These are phyloP conservation scores for Rhombomys opimus DNA, from an alignment of 2,113 vertebrate species.

Conservation along the genomic window DNA sequence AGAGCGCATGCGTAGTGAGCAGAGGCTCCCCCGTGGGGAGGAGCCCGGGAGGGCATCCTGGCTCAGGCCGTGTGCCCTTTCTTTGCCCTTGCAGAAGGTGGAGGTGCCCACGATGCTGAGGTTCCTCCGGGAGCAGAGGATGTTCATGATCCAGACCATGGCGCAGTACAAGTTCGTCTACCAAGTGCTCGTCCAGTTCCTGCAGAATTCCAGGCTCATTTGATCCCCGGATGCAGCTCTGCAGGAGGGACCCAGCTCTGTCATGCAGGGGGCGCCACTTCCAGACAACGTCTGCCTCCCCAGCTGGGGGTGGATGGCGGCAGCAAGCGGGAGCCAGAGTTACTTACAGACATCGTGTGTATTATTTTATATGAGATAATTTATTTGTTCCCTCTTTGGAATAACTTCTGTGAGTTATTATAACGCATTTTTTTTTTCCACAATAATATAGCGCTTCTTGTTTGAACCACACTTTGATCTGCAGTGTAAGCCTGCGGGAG, in stretches of 20 bases:
- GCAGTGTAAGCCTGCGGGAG: slow-evolving; percentile 71
- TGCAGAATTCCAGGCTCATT: slow-evolving; percentile 96
- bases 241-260: slow-evolving; percentile 68
- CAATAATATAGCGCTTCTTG: slow-evolving; percentile 66
- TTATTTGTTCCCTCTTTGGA: slow-evolving; percentile 86
- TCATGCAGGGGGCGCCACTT: slow-evolving; percentile 31
- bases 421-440: slow-evolving; percentile 73
- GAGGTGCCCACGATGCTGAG: slow-evolving; percentile 95
- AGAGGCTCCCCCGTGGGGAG: not conserved
- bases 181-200: slow-evolving; percentile 96
- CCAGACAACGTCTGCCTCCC: slow-evolving; percentile 58
- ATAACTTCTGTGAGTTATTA: slow-evolving; percentile 84
- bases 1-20: too few relatives aligned
- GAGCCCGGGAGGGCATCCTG: not conserved
- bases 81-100: slow-evolving; percentile 88
- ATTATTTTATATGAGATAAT: slow-evolving; percentile 90
- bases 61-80: not conserved
- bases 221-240: slow-evolving; percentile 81
- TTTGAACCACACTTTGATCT: slow-evolving; percentile 85
- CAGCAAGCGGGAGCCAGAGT: slow-evolving; percentile 76
- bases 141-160: slow-evolving; percentile 98
- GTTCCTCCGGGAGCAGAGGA: slow-evolving; percentile 93
- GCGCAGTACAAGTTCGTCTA: slow-evolving; percentile 98
- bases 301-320: slow-evolving; percentile 39
- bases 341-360: slow-evolving; percentile 14